Conservation (phyloP, 2,113 vertebrate species). For the Bujurquina vittata region DNA sequence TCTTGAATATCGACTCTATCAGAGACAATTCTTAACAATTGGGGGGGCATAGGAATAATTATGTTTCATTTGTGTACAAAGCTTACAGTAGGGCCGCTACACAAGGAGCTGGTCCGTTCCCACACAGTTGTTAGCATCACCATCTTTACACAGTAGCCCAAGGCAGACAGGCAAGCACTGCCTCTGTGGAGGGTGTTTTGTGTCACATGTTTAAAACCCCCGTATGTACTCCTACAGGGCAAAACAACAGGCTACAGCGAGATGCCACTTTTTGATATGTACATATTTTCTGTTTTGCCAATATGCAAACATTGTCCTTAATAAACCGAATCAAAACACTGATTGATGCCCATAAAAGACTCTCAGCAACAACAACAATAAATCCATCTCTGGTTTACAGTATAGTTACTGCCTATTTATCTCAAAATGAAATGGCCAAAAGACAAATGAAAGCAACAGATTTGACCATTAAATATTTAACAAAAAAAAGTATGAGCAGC, state of each 20-base stretch:
- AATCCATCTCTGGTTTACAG: conserved; percentile 13
- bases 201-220: too few relatives aligned
- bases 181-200: too few relatives aligned
- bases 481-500: background rate
- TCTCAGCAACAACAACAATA: background rate
- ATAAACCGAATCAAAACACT: background rate
- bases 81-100: background rate
- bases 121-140: too few relatives aligned
- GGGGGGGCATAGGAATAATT: background rate
- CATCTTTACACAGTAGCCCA: too few relatives aligned
- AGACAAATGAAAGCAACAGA: conserved; percentile 25
- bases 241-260: too few relatives aligned
- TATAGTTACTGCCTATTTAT: conserved; percentile 11
- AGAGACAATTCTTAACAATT: background rate
- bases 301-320: too few relatives aligned
- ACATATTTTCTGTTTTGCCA: too few relatives aligned
- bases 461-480: conserved; percentile 45
- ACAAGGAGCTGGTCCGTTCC: too few relatives aligned
- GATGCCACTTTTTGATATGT: too few relatives aligned
- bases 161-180: too few relatives aligned
- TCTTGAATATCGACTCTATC: background rate
- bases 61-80: background rate
- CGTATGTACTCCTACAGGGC: too few relatives aligned
- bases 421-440: conserved; percentile 15
- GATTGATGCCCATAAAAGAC: background rate